Evolutionary conservation across 2,113 vertebrate genomes (phyloP), one percentile per base, ranked within the genome.

Genomic region (Syngnathus floridae): DNA sequence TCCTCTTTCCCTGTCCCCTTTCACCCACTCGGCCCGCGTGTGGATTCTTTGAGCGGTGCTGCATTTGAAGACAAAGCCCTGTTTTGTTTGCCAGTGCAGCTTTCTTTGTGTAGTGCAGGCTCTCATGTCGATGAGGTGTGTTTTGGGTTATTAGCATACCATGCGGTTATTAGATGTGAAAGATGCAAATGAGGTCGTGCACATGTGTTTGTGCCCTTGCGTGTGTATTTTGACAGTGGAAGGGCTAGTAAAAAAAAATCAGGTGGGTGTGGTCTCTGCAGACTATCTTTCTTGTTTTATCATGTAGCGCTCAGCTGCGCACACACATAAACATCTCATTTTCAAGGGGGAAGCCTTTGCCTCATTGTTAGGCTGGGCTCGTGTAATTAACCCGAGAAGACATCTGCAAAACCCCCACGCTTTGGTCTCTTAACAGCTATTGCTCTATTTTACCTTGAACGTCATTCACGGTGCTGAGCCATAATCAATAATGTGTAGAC

Each of bases 291-390:
- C 78, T 76, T 77, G 74, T 76, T 78, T 73, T 75, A 67, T 78
- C 84, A 87, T 86, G 84, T 80, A 85, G 83, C 77, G 72, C 71
- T 74, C 87, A 82, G 84, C 76, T 84, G 74, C 70, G 65, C 55
- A 77, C 70, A 66, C 65, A 74, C 63, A 64, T 64, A 54, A 74
- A 62, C 75, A 58, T 70, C 67, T 66, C 46, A 83, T 87, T 82
- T 78, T 78, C 68, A 67, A 63, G 65, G 60, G 65, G 55, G 66
- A 59, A 37, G 67, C 72, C 52, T 40, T 46, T 22, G 59, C 62
- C 62, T 79, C 66, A 58, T 72, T 72, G 70, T 67, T 66, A 73
- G 69, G 48, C 76, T 71, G 65, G 76, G 54, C 70, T 65, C 61
- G 67, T 70, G 71, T 80, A 80, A 89, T 89, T 86, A 89, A 86